These are phyloP conservation scores for Misgurnus anguillicaudatus DNA, from an alignment of 2,113 vertebrate species.

Conservation along the genomic window DNA sequence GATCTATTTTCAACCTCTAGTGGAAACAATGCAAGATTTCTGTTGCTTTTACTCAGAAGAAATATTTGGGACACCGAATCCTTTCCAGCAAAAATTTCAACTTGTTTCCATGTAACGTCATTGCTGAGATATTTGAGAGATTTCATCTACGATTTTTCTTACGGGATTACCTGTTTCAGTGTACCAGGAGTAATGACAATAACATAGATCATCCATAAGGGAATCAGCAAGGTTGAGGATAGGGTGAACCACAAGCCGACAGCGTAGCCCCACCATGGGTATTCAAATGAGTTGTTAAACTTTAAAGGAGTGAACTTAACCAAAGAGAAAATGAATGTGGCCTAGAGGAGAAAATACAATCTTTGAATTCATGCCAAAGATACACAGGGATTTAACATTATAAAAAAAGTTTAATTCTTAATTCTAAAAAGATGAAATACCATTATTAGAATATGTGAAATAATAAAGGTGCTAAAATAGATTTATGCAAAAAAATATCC, in stretches of 20 bases:
- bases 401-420: not conserved
- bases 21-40: too few relatives aligned
- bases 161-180: constrained; percentile 63
- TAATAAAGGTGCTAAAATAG: too few relatives aligned
- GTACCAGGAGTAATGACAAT: constrained; percentile 69
- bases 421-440: too few relatives aligned
- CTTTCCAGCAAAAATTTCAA: too few relatives aligned
- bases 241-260: constrained; percentile 80
- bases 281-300: constrained; percentile 74
- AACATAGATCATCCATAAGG: constrained; percentile 72
- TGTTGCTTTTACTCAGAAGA: too few relatives aligned
- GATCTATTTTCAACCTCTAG: too few relatives aligned
- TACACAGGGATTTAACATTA: not conserved
- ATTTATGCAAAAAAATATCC: too few relatives aligned
- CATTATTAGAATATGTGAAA: too few relatives aligned
- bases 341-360: constrained; percentile 59
- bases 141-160: not conserved
- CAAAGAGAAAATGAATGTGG: constrained; percentile 75
- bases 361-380: not conserved
- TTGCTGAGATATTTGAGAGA: not conserved
- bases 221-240: constrained; percentile 78
- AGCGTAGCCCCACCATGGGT: constrained; percentile 79
- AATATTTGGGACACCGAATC: too few relatives aligned
- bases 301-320: constrained; percentile 77
- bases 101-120: too few relatives aligned